Base-by-base conservation (phyloP, 1,140 invertebrate genomes). In the Armadillidium nasatum region DNA sequence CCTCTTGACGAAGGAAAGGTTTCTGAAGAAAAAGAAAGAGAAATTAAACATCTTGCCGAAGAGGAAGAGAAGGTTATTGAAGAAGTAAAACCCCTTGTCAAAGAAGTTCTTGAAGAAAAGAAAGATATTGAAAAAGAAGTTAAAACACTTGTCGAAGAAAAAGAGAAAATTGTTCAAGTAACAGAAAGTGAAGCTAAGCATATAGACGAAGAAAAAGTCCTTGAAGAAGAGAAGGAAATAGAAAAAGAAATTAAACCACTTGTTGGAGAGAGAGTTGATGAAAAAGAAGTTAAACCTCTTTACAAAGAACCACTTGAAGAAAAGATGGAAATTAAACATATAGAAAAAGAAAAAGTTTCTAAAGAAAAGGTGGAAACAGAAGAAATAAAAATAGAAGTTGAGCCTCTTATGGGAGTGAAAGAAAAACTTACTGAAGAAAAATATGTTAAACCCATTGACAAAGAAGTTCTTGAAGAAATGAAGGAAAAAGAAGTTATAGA, bases 81-180 rank as follows among this genome's bases (percentile, higher is more conserved):
- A n/a, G n/a, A n/a, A n/a, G 70, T 43, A 6, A 68, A 21, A 60
- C 15, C 9, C n/a, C 11, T 69, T 45, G 66, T 82, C 84, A 71
- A 82, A 66, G 21, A n/a, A 78, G 69, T 83, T 21, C 80, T 81
- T 0, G 81, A n/a, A n/a, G n/a, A n/a, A n/a, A n/a, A n/a, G n/a
- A n/a, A n/a, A n/a, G n/a, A n/a, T n/a, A n/a, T n/a, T n/a, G n/a
- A n/a, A n/a, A n/a, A n/a, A n/a, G n/a, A n/a, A n/a, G n/a, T n/a
- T n/a, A n/a, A n/a, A n/a, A n/a, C n/a, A 60, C 23, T 72, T 78
- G 68, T 72, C 71, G 71, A 75, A 22, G 44, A 10, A 10, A 67
- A 67, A 19, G 60, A 74, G 13, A 44, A 10, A 21, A 13, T 33
- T 22, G 43, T 21, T 43, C 3, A 33, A 44, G 22, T 72, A 21